Evolutionary conservation across 2,797 vertebrate species (phyloP).

Genomic region (Poecile montanus): DNA sequence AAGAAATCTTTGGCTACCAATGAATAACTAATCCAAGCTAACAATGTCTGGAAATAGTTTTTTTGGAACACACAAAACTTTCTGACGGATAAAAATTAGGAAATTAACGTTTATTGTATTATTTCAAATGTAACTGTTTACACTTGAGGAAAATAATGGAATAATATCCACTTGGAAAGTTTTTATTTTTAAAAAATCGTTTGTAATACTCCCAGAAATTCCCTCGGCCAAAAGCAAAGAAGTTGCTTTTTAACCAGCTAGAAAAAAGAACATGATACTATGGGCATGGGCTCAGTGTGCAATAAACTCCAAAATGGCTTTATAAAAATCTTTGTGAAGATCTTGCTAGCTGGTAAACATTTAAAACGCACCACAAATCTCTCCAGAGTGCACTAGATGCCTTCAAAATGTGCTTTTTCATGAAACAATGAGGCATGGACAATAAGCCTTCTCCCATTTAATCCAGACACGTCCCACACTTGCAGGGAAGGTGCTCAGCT

Average conservation of each 20-base stretch:
- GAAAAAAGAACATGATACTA: conserved; percentile 60
- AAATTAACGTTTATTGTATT: conserved; percentile 80
- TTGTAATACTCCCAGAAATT: conserved; percentile 77
- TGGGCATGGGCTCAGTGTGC: conserved; percentile 25
- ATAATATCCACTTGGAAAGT: conserved; percentile 80
- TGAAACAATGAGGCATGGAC: fast-evolving
- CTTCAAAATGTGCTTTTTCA: not conserved
- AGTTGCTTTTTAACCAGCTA: conserved; percentile 66
- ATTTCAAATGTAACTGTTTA: conserved; percentile 82
- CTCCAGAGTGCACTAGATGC: not conserved
- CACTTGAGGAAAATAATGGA: conserved; percentile 81
- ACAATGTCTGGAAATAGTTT: conserved; percentile 80
- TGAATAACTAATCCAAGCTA: conserved; percentile 77
- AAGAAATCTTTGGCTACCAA: conserved; percentile 76
- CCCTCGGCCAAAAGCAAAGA: conserved; percentile 62
- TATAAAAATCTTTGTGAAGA: not conserved
- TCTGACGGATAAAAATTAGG: conserved; percentile 77
- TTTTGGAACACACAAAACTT: conserved; percentile 70
- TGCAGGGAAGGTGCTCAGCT: not conserved
- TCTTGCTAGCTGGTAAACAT: not conserved
- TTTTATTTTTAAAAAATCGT: conserved; percentile 60
- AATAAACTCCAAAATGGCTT: conserved; percentile 55
- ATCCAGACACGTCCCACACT: fast-evolving
- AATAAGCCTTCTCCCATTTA: not conserved
- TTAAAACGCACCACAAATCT: not conserved